phyloP scores from a whole-genome alignment of 2,888 invertebrate species.

The Agonum fuliginosum region DNA sequence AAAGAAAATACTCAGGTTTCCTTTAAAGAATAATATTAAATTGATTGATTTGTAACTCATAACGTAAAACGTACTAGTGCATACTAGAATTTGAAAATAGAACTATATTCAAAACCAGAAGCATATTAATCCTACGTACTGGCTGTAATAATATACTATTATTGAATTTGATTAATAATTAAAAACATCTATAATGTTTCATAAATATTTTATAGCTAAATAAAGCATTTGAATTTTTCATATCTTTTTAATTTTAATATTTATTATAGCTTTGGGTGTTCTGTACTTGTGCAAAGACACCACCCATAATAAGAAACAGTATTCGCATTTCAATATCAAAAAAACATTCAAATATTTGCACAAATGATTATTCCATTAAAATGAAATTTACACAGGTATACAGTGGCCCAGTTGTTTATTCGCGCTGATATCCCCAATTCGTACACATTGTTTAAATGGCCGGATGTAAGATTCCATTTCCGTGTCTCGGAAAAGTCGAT shows the following conservation, averaged over 20 bases:
- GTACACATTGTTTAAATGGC: slow-evolving; percentile 63
- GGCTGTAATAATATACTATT: too few relatives aligned
- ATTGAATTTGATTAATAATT: too few relatives aligned
- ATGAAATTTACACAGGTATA: slow-evolving; percentile 73
- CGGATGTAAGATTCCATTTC: slow-evolving; percentile 67
- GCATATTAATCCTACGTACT: too few relatives aligned
- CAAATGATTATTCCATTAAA: slow-evolving; percentile 75
- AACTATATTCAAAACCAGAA: too few relatives aligned
- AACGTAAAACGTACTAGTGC: too few relatives aligned
- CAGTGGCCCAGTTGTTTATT: slow-evolving; percentile 67
- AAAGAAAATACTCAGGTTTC: too few relatives aligned
- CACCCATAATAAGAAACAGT: slow-evolving; percentile 63
- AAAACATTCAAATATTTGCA: slow-evolving; percentile 74
- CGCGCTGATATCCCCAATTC: slow-evolving; percentile 67
- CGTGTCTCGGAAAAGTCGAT: slow-evolving; percentile 68
- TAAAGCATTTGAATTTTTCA: too few relatives aligned
- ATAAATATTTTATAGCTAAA: too few relatives aligned
- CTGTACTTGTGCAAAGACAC: slow-evolving; percentile 7
- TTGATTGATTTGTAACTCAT: too few relatives aligned
- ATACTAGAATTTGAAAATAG: too few relatives aligned
- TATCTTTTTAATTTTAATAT: background rate
- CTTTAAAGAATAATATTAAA: too few relatives aligned
- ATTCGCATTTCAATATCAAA: slow-evolving; percentile 73
- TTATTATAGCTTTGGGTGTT: background rate
- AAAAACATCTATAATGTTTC: too few relatives aligned